Conservation (phyloP, 2,888 invertebrate species). For the Drosophila nigricruria region DNA sequence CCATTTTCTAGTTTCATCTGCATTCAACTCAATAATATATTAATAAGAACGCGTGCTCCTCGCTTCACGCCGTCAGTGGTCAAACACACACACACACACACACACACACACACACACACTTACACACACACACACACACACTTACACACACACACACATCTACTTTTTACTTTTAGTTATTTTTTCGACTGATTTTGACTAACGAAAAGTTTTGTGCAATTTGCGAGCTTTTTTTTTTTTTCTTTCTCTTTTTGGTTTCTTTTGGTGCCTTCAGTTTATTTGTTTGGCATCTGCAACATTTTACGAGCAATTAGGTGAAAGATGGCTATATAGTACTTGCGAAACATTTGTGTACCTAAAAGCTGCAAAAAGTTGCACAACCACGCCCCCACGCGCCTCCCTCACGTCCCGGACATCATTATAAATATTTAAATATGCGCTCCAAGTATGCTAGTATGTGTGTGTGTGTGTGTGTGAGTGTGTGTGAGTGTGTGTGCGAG, state of each 20-base stretch:
- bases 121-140: neutral
- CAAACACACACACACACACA: slow-evolving; percentile 8
- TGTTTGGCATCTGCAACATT: slow-evolving; percentile 58
- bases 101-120: neutral
- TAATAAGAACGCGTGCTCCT: slow-evolving; percentile 60
- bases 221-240: neutral
- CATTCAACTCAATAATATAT: slow-evolving; percentile 72
- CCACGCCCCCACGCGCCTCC: neutral
- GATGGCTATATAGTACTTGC: slow-evolving; percentile 67
- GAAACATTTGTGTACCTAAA: slow-evolving; percentile 55
- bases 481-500: slow-evolving; percentile 39
- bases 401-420: slow-evolving; percentile 33
- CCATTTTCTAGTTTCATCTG: slow-evolving; percentile 58
- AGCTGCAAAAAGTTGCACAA: slow-evolving; percentile 44
- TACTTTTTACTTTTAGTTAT: slow-evolving; percentile 12
- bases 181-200: slow-evolving; percentile 9
- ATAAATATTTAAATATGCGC: slow-evolving; percentile 77
- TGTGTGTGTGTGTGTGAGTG: slow-evolving; percentile 33
- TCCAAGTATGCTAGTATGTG: slow-evolving; percentile 50
- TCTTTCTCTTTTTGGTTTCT: neutral
- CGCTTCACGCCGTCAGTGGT: slow-evolving; percentile 32
- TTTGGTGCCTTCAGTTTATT: slow-evolving; percentile 34
- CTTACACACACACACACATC: neutral
- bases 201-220: slow-evolving; percentile 44
- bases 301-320: slow-evolving; percentile 78